Conservation (phyloP, 2,888 invertebrate genomes). For the Labia minor region DNA sequence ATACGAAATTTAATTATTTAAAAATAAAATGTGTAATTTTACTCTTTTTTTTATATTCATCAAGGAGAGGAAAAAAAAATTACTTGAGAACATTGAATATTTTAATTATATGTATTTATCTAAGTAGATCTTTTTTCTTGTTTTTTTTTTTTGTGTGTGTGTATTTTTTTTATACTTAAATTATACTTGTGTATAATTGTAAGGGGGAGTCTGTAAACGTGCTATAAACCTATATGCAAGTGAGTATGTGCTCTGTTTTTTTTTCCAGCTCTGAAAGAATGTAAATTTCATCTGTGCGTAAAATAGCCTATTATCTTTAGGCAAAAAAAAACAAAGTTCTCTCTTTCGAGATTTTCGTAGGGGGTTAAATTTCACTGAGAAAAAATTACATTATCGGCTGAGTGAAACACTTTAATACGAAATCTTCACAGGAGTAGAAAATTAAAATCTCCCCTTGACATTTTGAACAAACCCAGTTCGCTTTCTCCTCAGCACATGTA, state of each 20-base stretch:
- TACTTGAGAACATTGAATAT: background rate
- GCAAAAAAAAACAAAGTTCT: background rate
- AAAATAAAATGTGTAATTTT: no score
- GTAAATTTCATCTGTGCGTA: slow-evolving; percentile 13
- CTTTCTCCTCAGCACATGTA: no score
- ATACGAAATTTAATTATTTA: no score
- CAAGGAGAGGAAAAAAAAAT: no score
- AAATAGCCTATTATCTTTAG: slow-evolving; percentile 7
- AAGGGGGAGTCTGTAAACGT: no score
- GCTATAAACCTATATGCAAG: no score
- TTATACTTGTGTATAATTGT: no score
- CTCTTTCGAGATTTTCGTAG: background rate
- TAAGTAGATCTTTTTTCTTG: background rate
- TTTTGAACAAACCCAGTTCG: background rate
- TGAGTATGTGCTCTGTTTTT: no score
- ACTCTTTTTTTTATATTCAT: no score
- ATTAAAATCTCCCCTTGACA: slow-evolving; percentile 13
- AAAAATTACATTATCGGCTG: slow-evolving; percentile 1
- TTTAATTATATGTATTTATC: background rate
- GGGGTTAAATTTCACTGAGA: slow-evolving; percentile 7
- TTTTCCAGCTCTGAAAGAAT: background rate
- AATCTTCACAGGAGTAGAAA: slow-evolving; percentile 13
- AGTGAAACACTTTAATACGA: slow-evolving; percentile 13
- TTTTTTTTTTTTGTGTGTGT: no score
- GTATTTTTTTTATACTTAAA: no score